Evolutionary conservation across 1,140 invertebrate species (phyloP).

Genomic region (Ceratoteleas bidentatus): DNA sequence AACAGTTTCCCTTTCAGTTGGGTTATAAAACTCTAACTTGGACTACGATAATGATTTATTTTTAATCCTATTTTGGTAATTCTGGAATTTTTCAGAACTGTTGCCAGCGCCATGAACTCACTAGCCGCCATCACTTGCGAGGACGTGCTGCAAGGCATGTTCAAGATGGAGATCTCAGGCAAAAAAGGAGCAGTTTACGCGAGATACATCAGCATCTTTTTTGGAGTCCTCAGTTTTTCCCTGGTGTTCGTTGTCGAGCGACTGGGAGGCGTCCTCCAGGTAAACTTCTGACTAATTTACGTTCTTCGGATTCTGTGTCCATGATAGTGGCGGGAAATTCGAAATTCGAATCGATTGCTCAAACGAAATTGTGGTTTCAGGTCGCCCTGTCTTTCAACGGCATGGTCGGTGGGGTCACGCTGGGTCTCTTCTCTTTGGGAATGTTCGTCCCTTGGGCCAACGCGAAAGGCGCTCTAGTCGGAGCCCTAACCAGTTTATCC

Average conservation of each 20-base stretch:
- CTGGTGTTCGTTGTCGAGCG: constrained; percentile 91
- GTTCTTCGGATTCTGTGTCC: not conserved
- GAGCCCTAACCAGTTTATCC: constrained; percentile 83
- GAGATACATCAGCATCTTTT: constrained; percentile 84
- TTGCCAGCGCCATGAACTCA: constrained; percentile 95
- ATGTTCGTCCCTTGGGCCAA: constrained; percentile 94
- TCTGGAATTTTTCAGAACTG: constrained; percentile 86
- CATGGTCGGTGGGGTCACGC: constrained; percentile 91
- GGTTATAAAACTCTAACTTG: too few species aligned
- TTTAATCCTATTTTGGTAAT: too few species aligned
- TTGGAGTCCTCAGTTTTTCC: constrained; percentile 84
- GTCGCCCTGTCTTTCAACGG: constrained; percentile 93
- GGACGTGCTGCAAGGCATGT: constrained; percentile 89
- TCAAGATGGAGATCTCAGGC: constrained; percentile 86
- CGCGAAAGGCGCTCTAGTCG: constrained; percentile 87
- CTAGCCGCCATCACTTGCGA: constrained; percentile 94
- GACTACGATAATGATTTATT: too few species aligned
- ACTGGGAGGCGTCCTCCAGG: constrained; percentile 90
- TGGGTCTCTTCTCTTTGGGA: constrained; percentile 92
- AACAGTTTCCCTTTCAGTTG: too few species aligned
- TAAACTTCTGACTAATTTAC: constrained; percentile 63
- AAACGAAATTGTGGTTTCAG: constrained; percentile 71
- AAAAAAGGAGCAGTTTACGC: constrained; percentile 85
- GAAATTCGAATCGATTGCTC: not conserved
- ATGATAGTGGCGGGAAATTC: not conserved